These are phyloP conservation scores for Diachasmimorpha longicaudata DNA, from an alignment of 1,140 invertebrate genomes.

Conservation along the genomic window DNA sequence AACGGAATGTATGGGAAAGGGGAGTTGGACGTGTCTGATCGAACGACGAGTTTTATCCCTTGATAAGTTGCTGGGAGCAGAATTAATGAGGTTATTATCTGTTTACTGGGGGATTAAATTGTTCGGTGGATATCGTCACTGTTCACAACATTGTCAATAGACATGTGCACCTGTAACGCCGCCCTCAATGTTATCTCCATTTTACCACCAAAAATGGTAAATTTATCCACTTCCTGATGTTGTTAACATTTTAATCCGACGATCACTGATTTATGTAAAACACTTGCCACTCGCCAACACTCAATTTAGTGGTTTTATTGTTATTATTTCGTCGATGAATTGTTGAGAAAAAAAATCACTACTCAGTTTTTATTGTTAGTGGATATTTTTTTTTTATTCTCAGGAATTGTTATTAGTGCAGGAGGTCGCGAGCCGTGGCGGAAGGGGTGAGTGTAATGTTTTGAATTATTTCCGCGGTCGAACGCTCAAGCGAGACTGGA, in stretches of 20 bases:
- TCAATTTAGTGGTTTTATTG: no score
- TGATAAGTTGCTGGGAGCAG: neutral
- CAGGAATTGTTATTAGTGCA: neutral
- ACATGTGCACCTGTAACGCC: neutral
- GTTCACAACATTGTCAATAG: neutral
- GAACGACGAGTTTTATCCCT: neutral
- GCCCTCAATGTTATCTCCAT: neutral
- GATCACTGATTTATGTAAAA: no score
- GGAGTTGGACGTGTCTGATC: neutral
- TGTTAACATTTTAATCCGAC: no score
- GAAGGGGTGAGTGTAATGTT: neutral
- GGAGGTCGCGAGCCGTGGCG: neutral
- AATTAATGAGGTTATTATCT: neutral
- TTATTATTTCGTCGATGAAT: no score
- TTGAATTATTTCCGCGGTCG: slow-evolving; percentile 18
- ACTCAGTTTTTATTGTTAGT: no score
- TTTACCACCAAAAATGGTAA: neutral
- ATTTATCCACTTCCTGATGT: neutral
- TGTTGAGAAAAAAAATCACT: no score
- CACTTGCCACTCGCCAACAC: no score
- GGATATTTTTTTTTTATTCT: no score
- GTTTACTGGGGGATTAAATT: neutral
- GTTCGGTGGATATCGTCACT: neutral
- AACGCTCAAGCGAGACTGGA: slow-evolving; percentile 33
- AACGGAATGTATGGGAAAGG: no score